Base-by-base conservation (phyloP, 2,797 vertebrate species). In the Poeciliopsis turneri region DNA sequence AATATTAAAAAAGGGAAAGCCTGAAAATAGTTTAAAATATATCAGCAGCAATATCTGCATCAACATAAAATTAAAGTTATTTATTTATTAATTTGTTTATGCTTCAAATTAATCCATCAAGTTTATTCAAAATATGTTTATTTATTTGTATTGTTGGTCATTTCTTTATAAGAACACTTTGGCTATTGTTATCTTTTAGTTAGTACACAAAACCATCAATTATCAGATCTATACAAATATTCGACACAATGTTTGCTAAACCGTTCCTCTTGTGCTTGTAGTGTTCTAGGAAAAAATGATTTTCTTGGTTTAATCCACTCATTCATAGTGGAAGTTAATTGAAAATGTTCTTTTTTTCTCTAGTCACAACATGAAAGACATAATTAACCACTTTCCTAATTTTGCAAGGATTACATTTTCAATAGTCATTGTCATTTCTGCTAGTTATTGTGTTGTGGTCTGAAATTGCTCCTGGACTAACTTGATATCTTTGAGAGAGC, bases 381-480 rank as follows among this genome's bases (percentile, higher is more conserved):
- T 84, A 88, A 90, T 84, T 90, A 78, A 85, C 86, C 85, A 70
- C 74, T 88, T 79, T 77, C 30, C 80, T 86, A 80, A 92, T 91
- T 90, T 84, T 78, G 77, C 68, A 74, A 84, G 88, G 85, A 88
- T 75, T 28, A 73, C 59, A 78, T 91, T 93, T 92, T 86, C 80
- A 87, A 46, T 41, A 71, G 45, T 72, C 75, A 71, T 75, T 36
- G 28, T 75, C 79, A 36, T 80, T 49, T 76, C 57, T 79, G 81
- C 78, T 82, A 66, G 82, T 90, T 84, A 89, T 90, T 92, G 84
- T 93, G 88, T 90, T 90, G 89, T 64, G 70, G 81, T 80, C 85
- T 87, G 85, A 91, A 91, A 84, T 86, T 86, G 89, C 91, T 92
- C 91, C 93, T 93, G 90, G 90, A 83, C 91, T 89, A 94, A 95